These are phyloP conservation scores for Harpalus rufipes DNA, from an alignment of 2,888 invertebrate genomes.

Conservation along the genomic window DNA sequence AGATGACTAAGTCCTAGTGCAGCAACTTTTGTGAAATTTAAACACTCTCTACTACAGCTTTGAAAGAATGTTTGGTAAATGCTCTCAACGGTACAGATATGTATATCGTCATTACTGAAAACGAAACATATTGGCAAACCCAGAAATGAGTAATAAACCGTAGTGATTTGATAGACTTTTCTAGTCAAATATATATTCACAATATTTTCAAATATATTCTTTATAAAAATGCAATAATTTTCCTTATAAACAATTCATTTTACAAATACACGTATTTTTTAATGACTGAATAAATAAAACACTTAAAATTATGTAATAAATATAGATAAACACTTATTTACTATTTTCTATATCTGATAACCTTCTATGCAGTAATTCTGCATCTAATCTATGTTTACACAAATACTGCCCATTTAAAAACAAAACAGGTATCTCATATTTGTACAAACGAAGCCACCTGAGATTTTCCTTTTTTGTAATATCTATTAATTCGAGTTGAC, in stretches of 20 bases:
- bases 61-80: too few relatives aligned
- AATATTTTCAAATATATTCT: too few relatives aligned
- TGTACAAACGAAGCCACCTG: constrained; percentile 85
- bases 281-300: not conserved
- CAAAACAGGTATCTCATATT: constrained; percentile 92
- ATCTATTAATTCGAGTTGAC: constrained; percentile 86
- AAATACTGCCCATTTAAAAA: constrained; percentile 90
- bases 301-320: not conserved
- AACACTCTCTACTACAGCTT: too few relatives aligned
- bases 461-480: constrained; percentile 87
- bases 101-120: too few relatives aligned
- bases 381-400: constrained; percentile 87
- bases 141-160: too few relatives aligned
- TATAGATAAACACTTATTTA: constrained; percentile 14
- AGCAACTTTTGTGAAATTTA: too few relatives aligned
- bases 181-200: too few relatives aligned
- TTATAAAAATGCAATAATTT: not conserved
- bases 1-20: too few relatives aligned
- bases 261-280: not conserved
- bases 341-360: constrained; percentile 76
- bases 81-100: too few relatives aligned
- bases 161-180: too few relatives aligned
- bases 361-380: constrained; percentile 79
- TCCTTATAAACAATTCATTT: not conserved
- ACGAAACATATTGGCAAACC: too few relatives aligned